Evolutionary conservation across 2,113 vertebrate species (phyloP), one percentile per base, ranked within the genome.

Genomic region (Alosa alosa): DNA sequence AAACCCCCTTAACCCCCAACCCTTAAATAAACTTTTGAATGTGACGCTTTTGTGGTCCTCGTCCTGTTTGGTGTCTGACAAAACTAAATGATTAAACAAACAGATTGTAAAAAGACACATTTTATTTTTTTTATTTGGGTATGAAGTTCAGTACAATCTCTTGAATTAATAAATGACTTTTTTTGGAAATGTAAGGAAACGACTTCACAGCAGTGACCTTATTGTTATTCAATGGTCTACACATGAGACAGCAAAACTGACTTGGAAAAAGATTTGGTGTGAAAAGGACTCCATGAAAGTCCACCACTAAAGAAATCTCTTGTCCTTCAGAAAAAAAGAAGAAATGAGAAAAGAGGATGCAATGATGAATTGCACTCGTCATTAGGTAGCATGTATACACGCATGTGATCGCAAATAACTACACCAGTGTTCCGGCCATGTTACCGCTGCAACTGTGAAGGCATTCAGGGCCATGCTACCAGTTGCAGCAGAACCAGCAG

Each of bases 101-200:
- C 72, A 36, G 15, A 3, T 87, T 84, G 82, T 82, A 86, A 91
- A 94, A 94, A 94, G 90, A 93, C 91, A 92, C 92, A 93, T 91
- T 93, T 94, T 95, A 88, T 91, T 95, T 95, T 94, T 78, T 94
- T 94, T 93, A 92, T 93, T 93, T 94, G 72, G 93, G 93, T 94
- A 94, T 94, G 95, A 95, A 95, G 94, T 78, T 78, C 72, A 78
- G 72, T 95, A 95, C 95, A 95, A 94, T 94, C 94, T 94, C 94
- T 93, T 90, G 92, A 94, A 94, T 95, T 93, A 95, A 94, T 95
- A 93, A 91, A 89, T 94, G 91, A 55, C 20, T 78, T 82, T 78
- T 91, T 91, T 84, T 84, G 84, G 68, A 57, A 84, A 85, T 46
- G 90, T 91, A 91, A 93, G 90, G 92, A 93, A 92, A 93, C 89